A percentile compares a stretch with the other conserved stretches of the same genome.
Conservation (phyloP, 2,113 vertebrate genomes). For the Cavia porcellus region DNA sequence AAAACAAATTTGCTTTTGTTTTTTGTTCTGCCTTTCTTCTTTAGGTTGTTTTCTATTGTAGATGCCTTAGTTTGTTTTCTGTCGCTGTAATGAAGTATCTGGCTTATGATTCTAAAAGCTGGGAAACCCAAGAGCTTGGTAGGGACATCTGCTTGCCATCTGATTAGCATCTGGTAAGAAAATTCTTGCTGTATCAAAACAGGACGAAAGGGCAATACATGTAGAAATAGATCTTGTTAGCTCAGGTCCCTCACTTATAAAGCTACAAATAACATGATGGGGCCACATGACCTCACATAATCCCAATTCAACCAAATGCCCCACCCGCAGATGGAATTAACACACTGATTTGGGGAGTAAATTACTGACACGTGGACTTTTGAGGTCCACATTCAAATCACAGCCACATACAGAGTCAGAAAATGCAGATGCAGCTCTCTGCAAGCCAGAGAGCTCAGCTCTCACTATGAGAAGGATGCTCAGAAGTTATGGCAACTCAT, state of each 20-base stretch:
- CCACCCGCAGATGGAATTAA: neutral
- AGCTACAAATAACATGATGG: neutral
- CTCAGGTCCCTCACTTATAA: neutral
- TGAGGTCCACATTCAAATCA: neutral
- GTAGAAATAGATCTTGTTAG: neutral
- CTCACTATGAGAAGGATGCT: neutral
- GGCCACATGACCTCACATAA: neutral
- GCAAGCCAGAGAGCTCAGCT: neutral
- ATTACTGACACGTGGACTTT: neutral
- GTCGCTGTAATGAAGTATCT: neutral
- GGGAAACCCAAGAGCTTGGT: neutral
- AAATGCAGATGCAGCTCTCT: neutral
- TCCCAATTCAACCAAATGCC: neutral
- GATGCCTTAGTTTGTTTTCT: neutral
- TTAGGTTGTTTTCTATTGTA: neutral
- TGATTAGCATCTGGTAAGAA: neutral
- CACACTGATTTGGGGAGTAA: neutral
- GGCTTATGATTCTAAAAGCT: neutral
- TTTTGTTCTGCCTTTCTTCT: neutral
- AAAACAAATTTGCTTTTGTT: neutral
- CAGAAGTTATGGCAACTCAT: neutral
- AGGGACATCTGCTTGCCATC: neutral
- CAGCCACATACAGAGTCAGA: neutral
- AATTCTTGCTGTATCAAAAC: neutral
- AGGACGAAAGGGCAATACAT: neutral